Conservation (phyloP, 2,888 invertebrate species). For the Plebejus argus region DNA sequence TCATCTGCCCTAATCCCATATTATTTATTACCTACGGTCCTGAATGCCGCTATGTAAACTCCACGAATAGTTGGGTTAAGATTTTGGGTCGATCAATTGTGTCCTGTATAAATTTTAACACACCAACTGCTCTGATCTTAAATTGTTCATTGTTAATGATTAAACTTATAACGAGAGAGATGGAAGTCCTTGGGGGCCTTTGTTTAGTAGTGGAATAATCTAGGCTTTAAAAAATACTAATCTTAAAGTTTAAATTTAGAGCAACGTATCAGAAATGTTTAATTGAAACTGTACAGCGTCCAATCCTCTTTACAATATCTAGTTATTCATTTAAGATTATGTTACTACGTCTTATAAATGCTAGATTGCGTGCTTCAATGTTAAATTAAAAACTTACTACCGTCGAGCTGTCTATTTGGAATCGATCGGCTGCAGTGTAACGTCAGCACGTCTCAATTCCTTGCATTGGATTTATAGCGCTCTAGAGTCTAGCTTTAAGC, state of each 20-base stretch:
- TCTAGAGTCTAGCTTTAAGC: constrained; percentile 37
- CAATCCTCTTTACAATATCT: background rate
- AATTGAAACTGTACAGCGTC: background rate
- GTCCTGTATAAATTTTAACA: background rate
- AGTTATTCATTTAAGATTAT: background rate
- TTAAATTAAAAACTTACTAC: constrained; percentile 32
- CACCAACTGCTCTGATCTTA: background rate
- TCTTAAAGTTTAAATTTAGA: background rate
- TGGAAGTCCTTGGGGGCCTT: too few species aligned
- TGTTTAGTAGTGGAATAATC: too few species aligned
- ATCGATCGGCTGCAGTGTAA: constrained; percentile 54
- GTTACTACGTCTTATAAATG: constrained; percentile 34
- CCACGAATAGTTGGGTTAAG: background rate
- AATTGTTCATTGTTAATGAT: background rate
- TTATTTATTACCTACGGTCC: constrained; percentile 12
- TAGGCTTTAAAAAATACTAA: too few species aligned
- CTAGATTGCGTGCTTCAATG: constrained; percentile 39
- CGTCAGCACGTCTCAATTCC: constrained; percentile 40
- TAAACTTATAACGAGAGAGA: background rate
- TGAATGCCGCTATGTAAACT: background rate
- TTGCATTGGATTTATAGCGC: constrained; percentile 51
- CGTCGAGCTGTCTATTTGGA: constrained; percentile 47
- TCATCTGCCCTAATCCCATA: constrained; percentile 4
- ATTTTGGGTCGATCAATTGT: constrained; percentile 12
- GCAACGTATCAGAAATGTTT: background rate